Percentiles rank a stretch among this genome's conserved stretches.
phyloP scores from a whole-genome alignment of 2,797 vertebrate species.

The Scleropages formosus region DNA sequence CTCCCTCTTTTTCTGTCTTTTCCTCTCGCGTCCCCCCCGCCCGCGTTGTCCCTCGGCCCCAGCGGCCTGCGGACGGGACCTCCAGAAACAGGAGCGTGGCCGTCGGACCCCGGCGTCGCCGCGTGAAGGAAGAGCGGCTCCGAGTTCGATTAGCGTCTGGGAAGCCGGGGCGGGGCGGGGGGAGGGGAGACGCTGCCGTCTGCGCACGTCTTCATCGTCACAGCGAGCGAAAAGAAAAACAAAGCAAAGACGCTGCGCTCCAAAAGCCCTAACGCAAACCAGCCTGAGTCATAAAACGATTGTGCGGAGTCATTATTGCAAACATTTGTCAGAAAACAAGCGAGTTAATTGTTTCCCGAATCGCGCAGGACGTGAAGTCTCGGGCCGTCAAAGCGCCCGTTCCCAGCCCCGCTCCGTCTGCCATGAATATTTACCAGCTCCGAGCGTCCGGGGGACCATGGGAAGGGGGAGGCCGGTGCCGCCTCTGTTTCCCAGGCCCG shows the following conservation, averaged over 20 bases:
- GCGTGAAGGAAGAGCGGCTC: not conserved
- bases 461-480: conserved; percentile 47
- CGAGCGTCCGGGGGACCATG: conserved; percentile 59
- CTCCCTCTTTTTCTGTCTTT: conserved; percentile 42
- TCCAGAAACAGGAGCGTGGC: no score
- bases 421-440: conserved; percentile 63
- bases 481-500: conserved; percentile 55
- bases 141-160: conserved; percentile 22
- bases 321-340: conserved; percentile 47
- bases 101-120: no score
- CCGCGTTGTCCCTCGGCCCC: no score
- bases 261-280: conserved; percentile 38
- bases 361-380: conserved; percentile 48
- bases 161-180: not conserved
- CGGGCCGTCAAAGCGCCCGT: conserved; percentile 44
- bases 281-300: conserved; percentile 42
- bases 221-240: conserved; percentile 10
- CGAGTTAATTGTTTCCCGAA: conserved; percentile 50
- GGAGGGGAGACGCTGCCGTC: not conserved
- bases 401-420: conserved; percentile 40
- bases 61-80: no score
- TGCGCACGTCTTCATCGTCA: conserved; percentile 6
- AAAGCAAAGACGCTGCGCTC: not conserved
- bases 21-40: not conserved
- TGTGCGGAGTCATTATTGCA: conserved; percentile 40